Conservation (phyloP, 1,140 invertebrate genomes). For the Sminthurinus signatus region DNA sequence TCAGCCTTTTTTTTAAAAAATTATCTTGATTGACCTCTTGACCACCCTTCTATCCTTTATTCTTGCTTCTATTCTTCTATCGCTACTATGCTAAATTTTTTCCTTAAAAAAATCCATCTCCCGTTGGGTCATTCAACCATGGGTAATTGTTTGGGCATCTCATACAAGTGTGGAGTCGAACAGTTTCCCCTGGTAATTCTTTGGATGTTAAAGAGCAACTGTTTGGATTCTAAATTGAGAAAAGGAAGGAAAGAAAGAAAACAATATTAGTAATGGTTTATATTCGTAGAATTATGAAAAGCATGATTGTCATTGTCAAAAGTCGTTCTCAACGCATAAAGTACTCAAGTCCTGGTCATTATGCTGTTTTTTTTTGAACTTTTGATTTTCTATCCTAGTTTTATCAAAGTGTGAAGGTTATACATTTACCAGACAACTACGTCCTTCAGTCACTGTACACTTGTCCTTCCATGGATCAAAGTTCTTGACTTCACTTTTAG, state of each 20-base stretch:
- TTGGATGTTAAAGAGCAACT: conserved; percentile 84
- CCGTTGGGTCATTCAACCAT: conserved; percentile 86
- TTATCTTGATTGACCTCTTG: background rate
- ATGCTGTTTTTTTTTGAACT: no score
- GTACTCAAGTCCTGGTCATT: no score
- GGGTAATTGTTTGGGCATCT: conserved; percentile 88
- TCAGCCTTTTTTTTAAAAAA: conserved; percentile 12
- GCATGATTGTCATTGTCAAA: background rate
- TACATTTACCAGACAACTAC: conserved; percentile 33
- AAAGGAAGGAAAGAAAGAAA: no score
- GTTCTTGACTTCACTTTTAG: conserved; percentile 73
- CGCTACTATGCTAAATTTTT: no score
- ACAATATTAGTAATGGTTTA: background rate
- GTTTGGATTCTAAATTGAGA: conserved; percentile 53
- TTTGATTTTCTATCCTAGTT: no score
- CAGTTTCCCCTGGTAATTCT: conserved; percentile 85
- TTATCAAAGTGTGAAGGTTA: no score
- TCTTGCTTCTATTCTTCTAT: no score
- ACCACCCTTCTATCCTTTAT: background rate
- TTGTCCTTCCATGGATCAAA: conserved; percentile 93
- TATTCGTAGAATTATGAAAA: background rate
- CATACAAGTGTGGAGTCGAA: conserved; percentile 86
- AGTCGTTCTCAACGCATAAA: background rate
- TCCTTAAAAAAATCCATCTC: conserved; percentile 83
- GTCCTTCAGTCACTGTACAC: conserved; percentile 63